Evolutionary conservation across 2,113 vertebrate species (phyloP), one percentile per base, ranked within the genome.

Genomic region (Catharus minimus): DNA sequence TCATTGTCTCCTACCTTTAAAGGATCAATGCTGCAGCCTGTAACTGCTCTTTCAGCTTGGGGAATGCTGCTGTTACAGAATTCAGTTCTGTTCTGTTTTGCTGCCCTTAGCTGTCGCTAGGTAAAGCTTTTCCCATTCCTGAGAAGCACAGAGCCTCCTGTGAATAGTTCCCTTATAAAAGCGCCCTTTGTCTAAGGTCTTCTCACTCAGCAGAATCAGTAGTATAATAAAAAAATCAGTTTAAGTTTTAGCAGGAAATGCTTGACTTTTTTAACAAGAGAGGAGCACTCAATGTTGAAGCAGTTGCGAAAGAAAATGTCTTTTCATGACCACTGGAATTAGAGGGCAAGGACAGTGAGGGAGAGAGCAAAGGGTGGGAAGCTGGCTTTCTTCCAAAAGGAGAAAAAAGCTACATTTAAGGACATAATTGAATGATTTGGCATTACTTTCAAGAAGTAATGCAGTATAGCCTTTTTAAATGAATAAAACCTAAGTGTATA

Each of bases 161-260:
- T 97, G 96, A 97, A 97, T 95, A 95, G 95, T 88, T 93, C 82
- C 89, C 87, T 92, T 88, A 90, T 82, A 97, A 94, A 96, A 95
- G 91, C 58, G 73, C 60, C 74, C 95, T 97, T 97, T 98, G 97
- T 97, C 91, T 95, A 60, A 66, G 79, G 79, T 88, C 94, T 92
- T 85, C 96, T 96, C 95, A 60, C 82, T 96, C 88, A 97, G 93
- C 82, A 83, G 95, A 97, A 97, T 86, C 91, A 71, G 64, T 55
- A 52, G 91, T 72, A 93, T 94, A 96, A 96, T 95, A 96, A 96
- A 96, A 95, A 96, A 82, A 94, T 93, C 96, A 95, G 92, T 93
- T 95, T 94, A 96, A 92, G 82, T 97, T 97, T 97, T 95, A 81
- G 90, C 93, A 93, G 85, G 73, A 95, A 96, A 95, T 87, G 47